Evolutionary conservation across 2,797 vertebrate genomes (phyloP).

Genomic region (Sylvilagus floridanus): DNA sequence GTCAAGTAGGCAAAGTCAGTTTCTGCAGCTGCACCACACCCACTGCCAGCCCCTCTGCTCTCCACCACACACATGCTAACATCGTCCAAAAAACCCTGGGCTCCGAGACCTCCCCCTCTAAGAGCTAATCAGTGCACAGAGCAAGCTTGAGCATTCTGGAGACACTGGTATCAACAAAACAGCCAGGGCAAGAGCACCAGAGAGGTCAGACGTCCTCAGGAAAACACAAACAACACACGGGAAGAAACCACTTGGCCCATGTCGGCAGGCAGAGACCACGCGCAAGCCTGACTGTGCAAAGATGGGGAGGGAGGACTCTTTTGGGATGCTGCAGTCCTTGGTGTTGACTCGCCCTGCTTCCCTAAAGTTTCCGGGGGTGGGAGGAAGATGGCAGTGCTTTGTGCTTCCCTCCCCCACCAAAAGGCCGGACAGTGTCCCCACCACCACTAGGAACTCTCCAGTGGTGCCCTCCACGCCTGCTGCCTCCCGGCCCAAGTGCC

Average conservation of each 20-base stretch:
- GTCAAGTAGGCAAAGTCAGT: neutral
- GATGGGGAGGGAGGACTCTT: neutral
- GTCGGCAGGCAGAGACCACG: neutral
- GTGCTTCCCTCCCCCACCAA: neutral
- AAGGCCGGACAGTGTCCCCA: neutral
- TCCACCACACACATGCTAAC: too few relatives aligned
- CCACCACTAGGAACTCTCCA: neutral
- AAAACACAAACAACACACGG: neutral
- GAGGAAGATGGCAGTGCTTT: neutral
- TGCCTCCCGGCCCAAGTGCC: constrained; percentile 47
- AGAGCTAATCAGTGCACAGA: neutral
- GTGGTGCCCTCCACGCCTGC: neutral
- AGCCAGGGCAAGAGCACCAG: neutral
- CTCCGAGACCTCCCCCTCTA: too few relatives aligned
- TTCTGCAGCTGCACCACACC: neutral
- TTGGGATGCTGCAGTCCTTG: neutral
- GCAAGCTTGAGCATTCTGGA: constrained; percentile 7
- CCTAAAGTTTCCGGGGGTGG: neutral
- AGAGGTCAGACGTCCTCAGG: neutral
- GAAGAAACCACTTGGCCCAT: neutral
- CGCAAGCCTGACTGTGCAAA: neutral
- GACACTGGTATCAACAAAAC: neutral
- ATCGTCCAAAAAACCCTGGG: too few relatives aligned
- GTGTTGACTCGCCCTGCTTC: neutral
- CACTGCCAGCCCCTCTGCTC: neutral